phyloP scores from a whole-genome alignment of 2,797 vertebrate genomes.

The Pteropus rufus region DNA sequence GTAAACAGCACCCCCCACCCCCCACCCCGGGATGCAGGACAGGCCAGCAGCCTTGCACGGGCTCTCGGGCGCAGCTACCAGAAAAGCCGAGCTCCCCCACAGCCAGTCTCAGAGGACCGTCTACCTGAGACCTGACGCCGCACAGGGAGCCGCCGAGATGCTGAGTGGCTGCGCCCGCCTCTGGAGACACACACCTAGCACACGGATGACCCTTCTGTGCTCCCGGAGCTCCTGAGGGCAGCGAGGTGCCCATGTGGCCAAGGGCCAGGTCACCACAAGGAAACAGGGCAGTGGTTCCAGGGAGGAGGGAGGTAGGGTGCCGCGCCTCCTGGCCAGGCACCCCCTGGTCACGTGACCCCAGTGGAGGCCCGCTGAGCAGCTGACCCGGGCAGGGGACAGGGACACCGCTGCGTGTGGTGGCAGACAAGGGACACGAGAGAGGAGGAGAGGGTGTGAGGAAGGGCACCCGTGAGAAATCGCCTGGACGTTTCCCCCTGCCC shows the following conservation, averaged over 20 bases:
- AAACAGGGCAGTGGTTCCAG: not conserved
- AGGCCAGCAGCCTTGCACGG: no score
- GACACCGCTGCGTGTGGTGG: slow-evolving; percentile 68
- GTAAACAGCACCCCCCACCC: not conserved
- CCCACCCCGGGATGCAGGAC: not conserved
- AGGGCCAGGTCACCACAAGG: not conserved
- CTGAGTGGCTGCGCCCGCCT: fast-evolving
- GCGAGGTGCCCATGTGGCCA: not conserved
- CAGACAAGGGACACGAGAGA: not conserved
- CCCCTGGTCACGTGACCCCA: slow-evolving; percentile 5
- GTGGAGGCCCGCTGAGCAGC: slow-evolving; percentile 61
- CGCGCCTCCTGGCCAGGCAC: fast-evolving
- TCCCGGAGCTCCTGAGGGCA: not conserved
- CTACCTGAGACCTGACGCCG: fast-evolving
- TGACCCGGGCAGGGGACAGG: slow-evolving; percentile 33
- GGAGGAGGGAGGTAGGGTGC: not conserved
- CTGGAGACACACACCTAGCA: not conserved
- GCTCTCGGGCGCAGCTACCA: fast-evolving
- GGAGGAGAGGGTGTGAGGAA: slow-evolving; percentile 42
- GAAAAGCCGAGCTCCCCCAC: fast-evolving
- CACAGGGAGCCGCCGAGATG: fast-evolving
- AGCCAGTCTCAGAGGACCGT: not conserved
- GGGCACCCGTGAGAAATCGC: not conserved
- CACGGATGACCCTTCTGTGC: not conserved
- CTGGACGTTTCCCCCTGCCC: not conserved